Conservation (phyloP, 1,140 invertebrate species). For the Eueides isabella region DNA sequence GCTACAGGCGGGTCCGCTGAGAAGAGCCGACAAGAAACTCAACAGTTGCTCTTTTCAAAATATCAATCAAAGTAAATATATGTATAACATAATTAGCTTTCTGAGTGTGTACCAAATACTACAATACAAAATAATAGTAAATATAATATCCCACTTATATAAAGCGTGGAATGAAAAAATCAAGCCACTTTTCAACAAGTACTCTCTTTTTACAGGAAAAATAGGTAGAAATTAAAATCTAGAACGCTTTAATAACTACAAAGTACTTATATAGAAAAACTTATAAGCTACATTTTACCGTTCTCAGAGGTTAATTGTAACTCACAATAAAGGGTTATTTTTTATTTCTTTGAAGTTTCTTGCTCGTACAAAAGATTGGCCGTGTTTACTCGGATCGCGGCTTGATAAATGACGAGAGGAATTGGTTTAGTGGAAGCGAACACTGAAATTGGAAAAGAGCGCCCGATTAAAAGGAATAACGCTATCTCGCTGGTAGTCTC, state of each 20-base stretch:
- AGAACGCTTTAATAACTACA: not conserved
- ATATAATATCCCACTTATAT: no score
- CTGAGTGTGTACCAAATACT: no score
- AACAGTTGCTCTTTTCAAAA: no score
- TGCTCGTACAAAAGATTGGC: slow-evolving; percentile 33
- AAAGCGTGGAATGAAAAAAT: no score
- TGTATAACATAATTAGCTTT: no score
- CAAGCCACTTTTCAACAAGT: no score
- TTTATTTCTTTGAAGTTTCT: slow-evolving; percentile 21
- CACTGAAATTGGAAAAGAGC: slow-evolving; percentile 39
- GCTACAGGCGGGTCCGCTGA: no score
- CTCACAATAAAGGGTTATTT: slow-evolving; percentile 26
- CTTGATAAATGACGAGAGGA: slow-evolving; percentile 46
- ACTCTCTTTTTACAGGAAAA: not conserved
- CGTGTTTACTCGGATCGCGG: slow-evolving; percentile 33
- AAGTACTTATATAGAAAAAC: not conserved
- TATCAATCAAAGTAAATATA: no score
- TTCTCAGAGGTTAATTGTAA: slow-evolving; percentile 25
- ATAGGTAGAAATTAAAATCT: not conserved
- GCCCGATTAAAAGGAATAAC: slow-evolving; percentile 33
- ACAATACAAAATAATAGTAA: no score
- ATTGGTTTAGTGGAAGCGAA: slow-evolving; percentile 41
- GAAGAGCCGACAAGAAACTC: no score
- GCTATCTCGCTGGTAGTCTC: slow-evolving; percentile 17
- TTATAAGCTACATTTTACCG: not conserved